These are phyloP conservation scores for Exephanes ischioxanthus DNA, from an alignment of 2,888 invertebrate species.

Conservation along the genomic window DNA sequence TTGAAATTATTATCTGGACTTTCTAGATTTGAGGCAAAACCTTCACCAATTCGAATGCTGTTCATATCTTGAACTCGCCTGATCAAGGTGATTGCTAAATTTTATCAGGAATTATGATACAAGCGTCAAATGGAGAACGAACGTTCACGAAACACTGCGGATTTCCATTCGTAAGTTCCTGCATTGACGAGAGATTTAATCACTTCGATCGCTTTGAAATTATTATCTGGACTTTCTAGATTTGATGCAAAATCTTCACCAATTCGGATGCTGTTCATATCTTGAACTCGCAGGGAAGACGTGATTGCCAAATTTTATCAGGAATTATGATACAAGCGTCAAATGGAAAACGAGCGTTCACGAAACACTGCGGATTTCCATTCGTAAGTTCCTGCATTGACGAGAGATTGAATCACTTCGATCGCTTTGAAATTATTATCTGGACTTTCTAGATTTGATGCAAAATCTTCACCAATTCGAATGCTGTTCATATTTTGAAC, in stretches of 20 bases:
- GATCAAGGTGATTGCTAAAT: neutral
- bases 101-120: neutral
- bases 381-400: neutral
- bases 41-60: neutral
- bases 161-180: neutral
- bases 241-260: neutral
- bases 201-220: neutral
- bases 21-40: neutral
- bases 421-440: neutral
- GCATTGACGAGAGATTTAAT: neutral
- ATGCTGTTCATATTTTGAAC: neutral
- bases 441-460: neutral
- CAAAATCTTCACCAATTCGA: neutral
- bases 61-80: neutral
- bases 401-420: neutral
- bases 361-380: neutral
- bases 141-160: neutral
- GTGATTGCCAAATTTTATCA: neutral
- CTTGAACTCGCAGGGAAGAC: neutral
- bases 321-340: neutral
- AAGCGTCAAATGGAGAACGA: conserved; percentile 11
- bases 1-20: too few relatives aligned
- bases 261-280: neutral
- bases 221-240: neutral
- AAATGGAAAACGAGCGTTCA: neutral